Evolutionary conservation across 2,797 vertebrate genomes (phyloP).

Genomic region (Chromis chromis): DNA sequence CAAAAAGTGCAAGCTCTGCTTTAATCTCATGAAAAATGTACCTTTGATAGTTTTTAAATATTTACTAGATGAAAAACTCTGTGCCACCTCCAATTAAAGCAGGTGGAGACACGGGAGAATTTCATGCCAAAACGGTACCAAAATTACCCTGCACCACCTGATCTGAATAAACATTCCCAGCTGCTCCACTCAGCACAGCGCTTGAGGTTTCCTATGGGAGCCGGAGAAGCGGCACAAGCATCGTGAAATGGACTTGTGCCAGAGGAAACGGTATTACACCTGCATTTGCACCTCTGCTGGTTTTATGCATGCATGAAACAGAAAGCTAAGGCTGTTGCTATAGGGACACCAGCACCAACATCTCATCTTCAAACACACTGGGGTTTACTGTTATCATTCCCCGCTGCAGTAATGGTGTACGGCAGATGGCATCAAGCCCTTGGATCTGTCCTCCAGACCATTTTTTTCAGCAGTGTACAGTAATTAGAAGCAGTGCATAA

Average conservation of each 20-base stretch:
- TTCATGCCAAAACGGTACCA: conserved; percentile 48
- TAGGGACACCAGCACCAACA: conserved; percentile 33
- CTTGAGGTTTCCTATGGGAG: conserved; percentile 32
- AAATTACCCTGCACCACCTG: conserved; percentile 49
- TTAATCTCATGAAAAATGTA: conserved; percentile 4
- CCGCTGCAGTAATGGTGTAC: conserved; percentile 47
- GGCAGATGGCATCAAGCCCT: conserved; percentile 58
- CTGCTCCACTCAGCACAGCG: conserved; percentile 52
- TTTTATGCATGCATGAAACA: conserved; percentile 33
- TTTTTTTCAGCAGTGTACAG: conserved; percentile 29
- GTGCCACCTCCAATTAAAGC: conserved; percentile 36
- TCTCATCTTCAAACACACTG: conserved; percentile 34
- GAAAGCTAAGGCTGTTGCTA: conserved; percentile 35
- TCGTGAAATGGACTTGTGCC: conserved; percentile 42
- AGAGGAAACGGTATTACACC: conserved; percentile 58
- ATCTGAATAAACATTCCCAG: conserved; percentile 71
- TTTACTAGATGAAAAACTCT: conserved; percentile 8
- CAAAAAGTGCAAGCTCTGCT: background rate
- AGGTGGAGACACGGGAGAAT: conserved; percentile 38
- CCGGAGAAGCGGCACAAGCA: conserved; percentile 29
- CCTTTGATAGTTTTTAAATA: conserved; percentile 21
- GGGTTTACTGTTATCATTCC: conserved; percentile 18
- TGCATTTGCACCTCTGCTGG: conserved; percentile 57
- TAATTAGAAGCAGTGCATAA: conserved; percentile 61
- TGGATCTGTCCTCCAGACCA: conserved; percentile 53